phyloP scores from a whole-genome alignment of 2,113 vertebrate species.

The Lichenostomus cassidix region DNA sequence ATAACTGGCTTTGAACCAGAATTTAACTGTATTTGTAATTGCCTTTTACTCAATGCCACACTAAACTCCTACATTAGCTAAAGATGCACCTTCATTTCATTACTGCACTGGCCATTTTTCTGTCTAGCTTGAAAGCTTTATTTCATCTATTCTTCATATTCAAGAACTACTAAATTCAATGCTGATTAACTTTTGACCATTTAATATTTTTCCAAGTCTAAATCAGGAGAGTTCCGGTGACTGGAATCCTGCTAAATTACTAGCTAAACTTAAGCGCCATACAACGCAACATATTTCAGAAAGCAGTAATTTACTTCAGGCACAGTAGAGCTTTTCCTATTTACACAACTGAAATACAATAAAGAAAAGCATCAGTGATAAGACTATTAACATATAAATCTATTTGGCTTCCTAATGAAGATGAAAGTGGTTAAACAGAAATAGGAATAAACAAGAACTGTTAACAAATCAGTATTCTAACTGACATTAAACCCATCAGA shows the following conservation, averaged over 20 bases:
- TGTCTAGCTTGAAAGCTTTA: constrained; percentile 25
- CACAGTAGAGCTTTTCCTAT: neutral
- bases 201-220: constrained; percentile 14
- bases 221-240: neutral
- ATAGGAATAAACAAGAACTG: neutral
- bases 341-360: neutral
- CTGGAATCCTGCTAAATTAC: constrained; percentile 31
- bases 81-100: constrained; percentile 51
- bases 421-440: neutral
- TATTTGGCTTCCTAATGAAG: neutral
- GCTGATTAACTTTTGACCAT: constrained; percentile 25
- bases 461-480: constrained; percentile 31
- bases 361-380: neutral
- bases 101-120: constrained; percentile 25
- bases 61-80: constrained; percentile 50
- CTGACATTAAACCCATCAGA: constrained; percentile 36
- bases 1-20: constrained; percentile 59
- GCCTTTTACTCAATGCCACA: constrained; percentile 54
- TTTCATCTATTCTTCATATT: constrained; percentile 37
- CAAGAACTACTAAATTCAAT: constrained; percentile 41
- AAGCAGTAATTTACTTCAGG: constrained; percentile 3
- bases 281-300: constrained; percentile 21
- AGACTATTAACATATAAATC: neutral
- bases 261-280: constrained; percentile 3
- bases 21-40: constrained; percentile 57